Evolutionary conservation across 2,113 vertebrate genomes (phyloP).

Genomic region (Anguilla japonica): DNA sequence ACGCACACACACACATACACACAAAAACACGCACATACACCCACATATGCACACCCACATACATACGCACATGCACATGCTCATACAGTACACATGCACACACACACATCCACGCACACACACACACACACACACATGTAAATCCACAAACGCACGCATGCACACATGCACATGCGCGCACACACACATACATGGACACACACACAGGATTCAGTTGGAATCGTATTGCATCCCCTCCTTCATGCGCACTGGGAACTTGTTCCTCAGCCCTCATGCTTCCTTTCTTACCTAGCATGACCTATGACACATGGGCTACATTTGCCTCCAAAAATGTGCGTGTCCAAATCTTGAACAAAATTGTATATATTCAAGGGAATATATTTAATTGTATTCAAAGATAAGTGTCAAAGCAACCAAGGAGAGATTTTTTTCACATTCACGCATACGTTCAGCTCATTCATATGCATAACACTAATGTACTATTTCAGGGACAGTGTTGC

Average conservation of each 20-base stretch:
- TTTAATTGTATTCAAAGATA: not conserved
- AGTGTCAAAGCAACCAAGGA: not conserved
- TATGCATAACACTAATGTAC: not conserved
- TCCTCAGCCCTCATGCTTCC: not conserved
- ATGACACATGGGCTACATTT: not conserved
- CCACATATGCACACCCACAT: too few relatives aligned
- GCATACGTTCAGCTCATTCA: not conserved
- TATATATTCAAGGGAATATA: not conserved
- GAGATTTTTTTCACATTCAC: not conserved
- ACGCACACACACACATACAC: too few relatives aligned
- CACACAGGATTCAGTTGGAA: not conserved
- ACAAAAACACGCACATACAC: too few relatives aligned
- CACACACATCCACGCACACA: not conserved
- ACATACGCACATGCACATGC: too few relatives aligned
- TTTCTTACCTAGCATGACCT: not conserved
- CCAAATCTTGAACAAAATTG: not conserved
- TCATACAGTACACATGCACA: too few relatives aligned
- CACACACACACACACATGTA: constrained; percentile 17
- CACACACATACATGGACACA: too few relatives aligned
- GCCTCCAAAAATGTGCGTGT: not conserved
- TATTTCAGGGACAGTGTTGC: constrained; percentile 17
- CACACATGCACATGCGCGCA: not conserved
- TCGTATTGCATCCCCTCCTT: not conserved
- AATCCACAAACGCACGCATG: not conserved
- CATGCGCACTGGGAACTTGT: not conserved